Evolutionary conservation across 1,140 invertebrate genomes (phyloP).

Genomic region (Cryptotermes secundus): DNA sequence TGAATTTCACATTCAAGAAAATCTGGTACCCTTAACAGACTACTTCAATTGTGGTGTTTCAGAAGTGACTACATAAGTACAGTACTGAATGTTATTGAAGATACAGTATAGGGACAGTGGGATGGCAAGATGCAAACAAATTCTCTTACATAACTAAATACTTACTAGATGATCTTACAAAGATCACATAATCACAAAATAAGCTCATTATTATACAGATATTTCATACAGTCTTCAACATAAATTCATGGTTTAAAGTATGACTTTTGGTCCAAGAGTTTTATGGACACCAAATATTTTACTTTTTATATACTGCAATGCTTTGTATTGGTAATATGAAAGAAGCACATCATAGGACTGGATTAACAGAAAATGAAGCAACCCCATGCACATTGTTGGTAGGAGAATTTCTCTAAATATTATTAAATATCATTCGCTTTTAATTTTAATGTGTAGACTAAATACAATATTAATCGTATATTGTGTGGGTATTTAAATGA

Average conservation of each 20-base stretch:
- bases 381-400: neutral
- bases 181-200: constrained; percentile 13
- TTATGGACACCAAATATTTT: neutral
- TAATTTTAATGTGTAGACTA: neutral
- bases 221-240: neutral
- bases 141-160: neutral
- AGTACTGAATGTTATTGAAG: neutral
- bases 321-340: neutral
- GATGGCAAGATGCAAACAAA: constrained; percentile 8
- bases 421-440: neutral
- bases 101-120: neutral
- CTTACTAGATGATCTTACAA: neutral
- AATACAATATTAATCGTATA: too few species aligned
- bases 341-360: neutral
- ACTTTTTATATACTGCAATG: neutral
- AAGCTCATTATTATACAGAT: constrained; percentile 4
- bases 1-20: too few species aligned
- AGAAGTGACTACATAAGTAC: neutral
- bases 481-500: too few species aligned
- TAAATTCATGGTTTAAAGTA: neutral
- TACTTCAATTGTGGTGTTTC: neutral
- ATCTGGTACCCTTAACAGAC: neutral
- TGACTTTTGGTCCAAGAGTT: neutral
- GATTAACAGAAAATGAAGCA: neutral
- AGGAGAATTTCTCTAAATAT: too few species aligned